Conservation (phyloP, 1,140 invertebrate species). For the Drosophila navojoa region DNA sequence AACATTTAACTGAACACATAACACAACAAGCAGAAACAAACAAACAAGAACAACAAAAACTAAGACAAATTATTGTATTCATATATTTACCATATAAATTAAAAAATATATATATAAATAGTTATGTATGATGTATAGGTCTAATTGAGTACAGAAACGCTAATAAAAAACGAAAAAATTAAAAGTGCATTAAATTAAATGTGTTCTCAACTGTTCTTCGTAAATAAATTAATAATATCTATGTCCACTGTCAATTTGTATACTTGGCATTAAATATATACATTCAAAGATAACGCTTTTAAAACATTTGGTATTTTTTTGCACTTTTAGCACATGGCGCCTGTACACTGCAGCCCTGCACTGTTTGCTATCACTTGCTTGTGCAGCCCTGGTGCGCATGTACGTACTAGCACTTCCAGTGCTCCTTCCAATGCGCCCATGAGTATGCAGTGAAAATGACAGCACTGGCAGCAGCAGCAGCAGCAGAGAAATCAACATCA, state of each 20-base stretch:
- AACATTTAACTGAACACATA: constrained; percentile 11
- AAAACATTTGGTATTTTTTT: not conserved
- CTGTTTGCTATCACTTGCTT: not conserved
- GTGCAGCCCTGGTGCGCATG: constrained; percentile 50
- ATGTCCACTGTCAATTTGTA: no score
- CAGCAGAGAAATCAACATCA: constrained; percentile 60
- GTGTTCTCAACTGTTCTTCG: not conserved
- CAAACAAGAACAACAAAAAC: constrained; percentile 46
- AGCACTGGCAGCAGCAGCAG: constrained; percentile 51
- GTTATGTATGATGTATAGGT: constrained; percentile 79
- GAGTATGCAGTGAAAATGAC: constrained; percentile 82
- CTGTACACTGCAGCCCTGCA: constrained; percentile 14
- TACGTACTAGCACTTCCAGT: constrained; percentile 47
- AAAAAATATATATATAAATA: constrained; percentile 68
- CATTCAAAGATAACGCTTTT: not conserved
- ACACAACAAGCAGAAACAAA: constrained; percentile 44
- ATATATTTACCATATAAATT: constrained; percentile 80
- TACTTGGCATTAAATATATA: not conserved
- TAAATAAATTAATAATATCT: not conserved
- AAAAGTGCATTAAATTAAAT: constrained; percentile 68
- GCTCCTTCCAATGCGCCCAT: constrained; percentile 66
- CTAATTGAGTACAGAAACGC: constrained; percentile 76
- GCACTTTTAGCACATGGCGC: not conserved
- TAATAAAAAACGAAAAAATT: constrained; percentile 73
- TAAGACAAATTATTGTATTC: constrained; percentile 76